Evolutionary conservation across 2,797 vertebrate species (phyloP).

Genomic region (Bothrops alternatus): DNA sequence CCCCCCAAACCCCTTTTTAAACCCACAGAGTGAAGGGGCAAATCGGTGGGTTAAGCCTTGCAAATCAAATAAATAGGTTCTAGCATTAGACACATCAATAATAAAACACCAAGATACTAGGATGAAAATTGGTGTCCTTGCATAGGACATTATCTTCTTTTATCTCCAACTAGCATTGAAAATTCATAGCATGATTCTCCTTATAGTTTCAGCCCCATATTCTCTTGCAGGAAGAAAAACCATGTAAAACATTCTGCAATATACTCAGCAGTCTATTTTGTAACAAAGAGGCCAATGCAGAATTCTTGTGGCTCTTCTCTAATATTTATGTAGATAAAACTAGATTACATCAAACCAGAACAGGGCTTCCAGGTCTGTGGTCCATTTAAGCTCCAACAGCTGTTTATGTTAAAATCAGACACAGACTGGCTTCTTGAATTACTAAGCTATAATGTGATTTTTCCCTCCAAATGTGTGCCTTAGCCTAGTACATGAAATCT

Average conservation of each 20-base stretch:
- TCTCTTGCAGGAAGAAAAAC: not conserved
- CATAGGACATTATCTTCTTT: not conserved
- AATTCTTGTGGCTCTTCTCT: not conserved
- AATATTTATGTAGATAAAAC: not conserved
- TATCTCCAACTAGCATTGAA: not conserved
- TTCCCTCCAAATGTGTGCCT: not conserved
- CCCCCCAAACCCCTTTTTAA: not conserved
- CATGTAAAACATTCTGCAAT: not conserved
- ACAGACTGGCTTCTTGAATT: not conserved
- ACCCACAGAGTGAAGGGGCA: not conserved
- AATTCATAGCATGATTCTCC: not conserved
- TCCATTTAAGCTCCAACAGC: not conserved
- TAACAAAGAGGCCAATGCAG: not conserved
- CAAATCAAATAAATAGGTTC: not conserved
- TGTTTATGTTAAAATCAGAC: not conserved
- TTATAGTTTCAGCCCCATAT: not conserved
- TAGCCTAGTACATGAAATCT: not conserved
- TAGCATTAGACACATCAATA: not conserved
- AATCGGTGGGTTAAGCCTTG: not conserved
- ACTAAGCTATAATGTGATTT: not conserved
- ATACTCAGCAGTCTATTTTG: not conserved
- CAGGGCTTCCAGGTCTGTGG: not conserved
- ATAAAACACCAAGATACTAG: not conserved
- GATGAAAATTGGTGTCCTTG: not conserved
- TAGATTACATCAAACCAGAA: not conserved